Evolutionary conservation across 2,888 invertebrate genomes (phyloP).

Genomic region (Pinctada fucata): DNA sequence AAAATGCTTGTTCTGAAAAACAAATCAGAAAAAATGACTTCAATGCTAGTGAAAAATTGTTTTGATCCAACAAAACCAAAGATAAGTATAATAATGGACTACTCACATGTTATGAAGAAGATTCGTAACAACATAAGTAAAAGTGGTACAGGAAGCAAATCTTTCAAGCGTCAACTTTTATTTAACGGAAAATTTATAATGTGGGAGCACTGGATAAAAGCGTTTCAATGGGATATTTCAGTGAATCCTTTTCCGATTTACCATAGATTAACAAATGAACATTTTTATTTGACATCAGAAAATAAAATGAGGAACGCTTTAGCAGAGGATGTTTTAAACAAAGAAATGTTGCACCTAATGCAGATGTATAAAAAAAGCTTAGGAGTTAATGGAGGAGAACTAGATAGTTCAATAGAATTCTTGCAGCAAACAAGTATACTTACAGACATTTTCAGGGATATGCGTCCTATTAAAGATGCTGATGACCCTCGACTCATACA

Average conservation of each 20-base stretch:
- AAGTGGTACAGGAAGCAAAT: constrained; percentile 1
- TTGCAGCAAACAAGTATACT: constrained; percentile 1
- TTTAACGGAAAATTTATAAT: background rate
- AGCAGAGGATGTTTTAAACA: constrained; percentile 12
- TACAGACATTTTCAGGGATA: background rate
- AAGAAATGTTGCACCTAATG: constrained; percentile 11
- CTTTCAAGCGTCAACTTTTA: constrained; percentile 1
- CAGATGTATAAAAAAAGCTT: background rate
- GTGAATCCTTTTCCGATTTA: constrained; percentile 18
- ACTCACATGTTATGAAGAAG: constrained; percentile 35
- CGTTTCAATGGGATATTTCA: constrained; percentile 13
- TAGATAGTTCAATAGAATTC: constrained; percentile 8
- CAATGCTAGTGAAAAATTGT: background rate
- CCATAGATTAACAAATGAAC: constrained; percentile 14
- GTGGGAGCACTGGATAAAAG: constrained; percentile 27
- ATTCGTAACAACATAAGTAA: constrained; percentile 33
- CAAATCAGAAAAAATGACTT: background rate
- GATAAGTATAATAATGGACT: constrained; percentile 35
- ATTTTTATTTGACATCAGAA: constrained; percentile 15
- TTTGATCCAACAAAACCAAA: constrained; percentile 20
- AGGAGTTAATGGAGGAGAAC: background rate
- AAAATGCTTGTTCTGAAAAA: constrained; percentile 5
- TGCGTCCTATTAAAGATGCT: background rate
- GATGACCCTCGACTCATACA: background rate
- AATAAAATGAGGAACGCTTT: constrained; percentile 26